Base-by-base conservation (phyloP, 2,113 vertebrate species). In the Cebus imitator region DNA sequence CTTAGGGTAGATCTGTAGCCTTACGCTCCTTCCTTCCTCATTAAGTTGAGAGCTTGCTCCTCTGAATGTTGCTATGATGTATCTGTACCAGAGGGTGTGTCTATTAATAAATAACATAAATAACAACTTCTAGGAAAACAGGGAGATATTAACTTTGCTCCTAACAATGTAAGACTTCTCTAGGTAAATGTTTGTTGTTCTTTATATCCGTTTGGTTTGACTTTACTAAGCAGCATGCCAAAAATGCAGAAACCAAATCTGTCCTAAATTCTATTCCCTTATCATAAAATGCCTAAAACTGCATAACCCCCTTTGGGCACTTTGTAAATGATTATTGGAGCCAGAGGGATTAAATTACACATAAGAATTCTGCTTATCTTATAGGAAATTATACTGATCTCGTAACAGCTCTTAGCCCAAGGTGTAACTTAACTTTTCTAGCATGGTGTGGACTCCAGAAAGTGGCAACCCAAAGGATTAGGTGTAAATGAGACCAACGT, bases 311-410 rank as follows among this genome's bases (percentile, higher is more conserved):
- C 57, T 95, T 58, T 30, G 87, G 80, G 35, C 13, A 95, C 75
- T 96, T 91, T 94, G 87, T 96, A 96, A 97, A 94, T 91, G 43
- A 95, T 97, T 96, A 90, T 86, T 96, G 66, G 84, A 94, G 81
- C 35, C 94, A 93, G 58, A 95, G 76, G 81, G 55, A 72, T 97
- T 96, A 57, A 95, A 93, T 97, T 93, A 57, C 91, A 95, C 13
- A 70, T 88, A 90, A 96, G 72, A 13, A 64, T 96, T 96, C 84
- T 32, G 30, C 81, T 96, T 94, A 84, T 95, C 90, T 98, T 95
- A 43, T 92, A 96, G 97, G 95, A 96, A 68, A 97, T 76, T 94
- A 66, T 80, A 79, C 82, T 89, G 52, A 90, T 93, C 66, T 96
- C 1, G 5, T 91, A 95, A 96, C 50, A 93, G 66, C 37, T 88